Evolutionary conservation across 2,888 invertebrate genomes (phyloP).

Genomic region (Amphipoea oculea): DNA sequence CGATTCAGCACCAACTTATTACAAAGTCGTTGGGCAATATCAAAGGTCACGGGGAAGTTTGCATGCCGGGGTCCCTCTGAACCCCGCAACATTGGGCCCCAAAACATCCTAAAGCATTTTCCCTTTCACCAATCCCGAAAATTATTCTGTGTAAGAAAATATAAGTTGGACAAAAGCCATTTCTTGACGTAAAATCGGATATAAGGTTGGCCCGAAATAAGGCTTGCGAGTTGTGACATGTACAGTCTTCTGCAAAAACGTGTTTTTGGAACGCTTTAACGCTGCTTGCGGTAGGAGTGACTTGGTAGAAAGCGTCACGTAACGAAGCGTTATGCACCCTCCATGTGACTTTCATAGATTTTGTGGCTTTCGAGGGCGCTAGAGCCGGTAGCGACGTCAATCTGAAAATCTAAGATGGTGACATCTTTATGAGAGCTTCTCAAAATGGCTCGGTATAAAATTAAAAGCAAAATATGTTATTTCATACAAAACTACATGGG

Average conservation of each 20-base stretch:
- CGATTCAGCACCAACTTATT: constrained; percentile 58
- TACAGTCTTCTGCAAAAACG: constrained; percentile 18
- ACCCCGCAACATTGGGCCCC: constrained; percentile 32
- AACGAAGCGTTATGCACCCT: no score
- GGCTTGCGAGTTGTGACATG: constrained; percentile 5
- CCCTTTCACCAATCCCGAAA: constrained; percentile 58
- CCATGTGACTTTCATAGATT: no score
- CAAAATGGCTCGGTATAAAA: no score
- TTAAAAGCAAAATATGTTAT: no score
- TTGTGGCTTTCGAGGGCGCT: no score
- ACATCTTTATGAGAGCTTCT: no score
- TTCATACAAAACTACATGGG: no score
- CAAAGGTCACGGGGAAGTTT: constrained; percentile 62
- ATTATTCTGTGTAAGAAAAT: constrained; percentile 55
- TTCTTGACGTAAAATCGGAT: constrained; percentile 47
- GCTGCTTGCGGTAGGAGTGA: no score
- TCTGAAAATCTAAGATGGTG: no score
- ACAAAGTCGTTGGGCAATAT: constrained; percentile 60
- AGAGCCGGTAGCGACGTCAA: no score
- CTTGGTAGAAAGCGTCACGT: no score
- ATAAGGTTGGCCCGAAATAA: constrained; percentile 33
- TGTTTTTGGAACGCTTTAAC: background rate
- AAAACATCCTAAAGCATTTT: constrained; percentile 58
- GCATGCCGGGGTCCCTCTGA: constrained; percentile 31
- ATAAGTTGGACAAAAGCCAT: constrained; percentile 55